phyloP scores from a whole-genome alignment of 2,888 invertebrate genomes.

The Nephrotoma guestfalica region DNA sequence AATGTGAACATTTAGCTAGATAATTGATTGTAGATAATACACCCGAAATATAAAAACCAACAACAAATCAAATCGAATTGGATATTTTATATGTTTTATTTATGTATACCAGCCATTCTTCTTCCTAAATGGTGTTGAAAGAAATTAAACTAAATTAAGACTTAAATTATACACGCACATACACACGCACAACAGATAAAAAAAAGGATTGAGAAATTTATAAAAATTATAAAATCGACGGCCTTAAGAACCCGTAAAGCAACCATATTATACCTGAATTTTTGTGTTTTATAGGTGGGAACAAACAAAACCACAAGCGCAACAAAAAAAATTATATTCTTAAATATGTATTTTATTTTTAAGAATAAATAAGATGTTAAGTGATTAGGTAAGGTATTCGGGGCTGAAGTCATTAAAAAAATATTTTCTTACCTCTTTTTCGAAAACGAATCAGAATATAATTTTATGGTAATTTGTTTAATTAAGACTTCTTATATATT shows the following conservation, averaged over 20 bases:
- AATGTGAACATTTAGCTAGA: not conserved
- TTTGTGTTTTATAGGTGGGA: not conserved
- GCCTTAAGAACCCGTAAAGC: not conserved
- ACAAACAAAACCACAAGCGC: not conserved
- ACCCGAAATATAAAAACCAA: not conserved
- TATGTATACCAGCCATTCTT: not conserved
- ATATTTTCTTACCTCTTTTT: not conserved
- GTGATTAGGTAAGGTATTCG: not conserved
- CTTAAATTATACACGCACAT: not conserved
- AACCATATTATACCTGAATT: not conserved
- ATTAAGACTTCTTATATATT: not conserved
- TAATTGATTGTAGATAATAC: not conserved
- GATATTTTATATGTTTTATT: not conserved
- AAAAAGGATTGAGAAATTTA: not conserved
- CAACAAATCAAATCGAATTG: not conserved
- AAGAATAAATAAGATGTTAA: not conserved
- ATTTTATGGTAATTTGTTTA: not conserved
- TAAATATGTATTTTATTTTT: not conserved
- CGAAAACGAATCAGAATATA: not conserved
- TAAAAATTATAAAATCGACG: not conserved
- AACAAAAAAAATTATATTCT: not conserved
- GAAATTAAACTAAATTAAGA: not conserved
- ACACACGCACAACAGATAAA: not conserved
- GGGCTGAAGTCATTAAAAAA: not conserved
- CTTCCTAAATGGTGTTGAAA: not conserved